Base-by-base conservation (phyloP, 2,888 invertebrate genomes). In the Griposia aprilina region DNA sequence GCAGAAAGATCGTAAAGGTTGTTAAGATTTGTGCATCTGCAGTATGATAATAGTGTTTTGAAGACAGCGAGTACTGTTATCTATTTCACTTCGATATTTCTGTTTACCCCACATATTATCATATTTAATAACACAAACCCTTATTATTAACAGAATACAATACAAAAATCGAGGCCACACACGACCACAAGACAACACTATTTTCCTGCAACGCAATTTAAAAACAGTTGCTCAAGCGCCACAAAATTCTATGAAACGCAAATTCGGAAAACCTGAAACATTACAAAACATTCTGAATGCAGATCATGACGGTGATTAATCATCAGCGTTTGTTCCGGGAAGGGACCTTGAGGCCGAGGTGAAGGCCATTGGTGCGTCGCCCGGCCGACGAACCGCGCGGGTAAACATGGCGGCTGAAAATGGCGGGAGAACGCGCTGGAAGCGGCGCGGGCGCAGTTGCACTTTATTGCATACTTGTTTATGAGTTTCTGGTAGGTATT, bases 331-430 rank as follows among this genome's bases (percentile, higher is more conserved):
- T 84, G 85, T 89, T 90, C 88, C 88, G 89, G 88, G 90, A 90
- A 87, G 89, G 83, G 93, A 94, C 95, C 95, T 95, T 94, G 93
- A 87, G 65, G 85, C 80, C 90, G 85, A 92, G 94, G 94, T 94
- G 95, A 95, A 95, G 96, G 95, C 94, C 91, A 92, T 63, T 81
- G 87, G 93, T 89, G 87, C 94, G 92, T 87, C 92, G 94, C 84
- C 92, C 93, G 95, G 95, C 88, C 94, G 92, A 90, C 94, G 95
- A 94, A 92, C 93, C 87, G 90, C 88, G 86, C 90, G 86, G 93
- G 93, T 92, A 93, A 91, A 94, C 91, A 90, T 90, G 90, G 88
- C 90, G 84, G 88, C 90, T 88, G 91, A 91, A 91, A 88, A 85
- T 83, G 82, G 88, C 88, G 79, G 83, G 72, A 85, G 77, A 84